Evolutionary conservation across 2,888 invertebrate genomes (phyloP).

Genomic region (Drosophila villosipedis): DNA sequence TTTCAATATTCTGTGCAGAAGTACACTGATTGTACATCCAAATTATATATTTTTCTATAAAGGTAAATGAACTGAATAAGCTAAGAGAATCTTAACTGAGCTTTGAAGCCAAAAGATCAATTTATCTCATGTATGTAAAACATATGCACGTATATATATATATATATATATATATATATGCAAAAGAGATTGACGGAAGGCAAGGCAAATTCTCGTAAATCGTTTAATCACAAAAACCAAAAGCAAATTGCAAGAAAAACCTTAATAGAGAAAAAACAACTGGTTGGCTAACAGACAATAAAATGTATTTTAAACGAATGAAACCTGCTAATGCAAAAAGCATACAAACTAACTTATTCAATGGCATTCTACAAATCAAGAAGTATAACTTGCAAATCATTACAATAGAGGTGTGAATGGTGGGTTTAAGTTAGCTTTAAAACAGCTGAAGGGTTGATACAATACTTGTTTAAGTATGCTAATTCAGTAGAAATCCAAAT

Average conservation of each 20-base stretch:
- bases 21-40: constrained; percentile 17
- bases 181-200: background rate
- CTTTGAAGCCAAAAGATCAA: background rate
- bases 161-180: constrained; percentile 5
- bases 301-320: constrained; percentile 1
- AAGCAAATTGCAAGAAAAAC: constrained; percentile 4
- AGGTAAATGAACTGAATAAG: constrained; percentile 62
- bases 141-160: constrained; percentile 4
- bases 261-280: constrained; percentile 5
- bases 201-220: constrained; percentile 5
- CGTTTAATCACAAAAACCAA: constrained; percentile 5
- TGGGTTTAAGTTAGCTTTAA: background rate
- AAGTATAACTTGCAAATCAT: constrained; percentile 7
- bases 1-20: constrained; percentile 4
- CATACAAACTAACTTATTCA: background rate
- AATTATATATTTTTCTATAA: constrained; percentile 3
- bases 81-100: background rate
- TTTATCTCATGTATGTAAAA: constrained; percentile 6
- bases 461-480: background rate
- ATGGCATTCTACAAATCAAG: background rate
- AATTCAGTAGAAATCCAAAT: background rate
- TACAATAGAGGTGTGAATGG: constrained; percentile 15
- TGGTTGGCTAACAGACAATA: background rate
- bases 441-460: background rate
- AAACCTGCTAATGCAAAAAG: background rate